A percentile compares a stretch with the other conserved stretches of the same genome.
These are phyloP conservation scores for Mechanitis mazaeus DNA, from an alignment of 2,888 invertebrate species.

Conservation along the genomic window DNA sequence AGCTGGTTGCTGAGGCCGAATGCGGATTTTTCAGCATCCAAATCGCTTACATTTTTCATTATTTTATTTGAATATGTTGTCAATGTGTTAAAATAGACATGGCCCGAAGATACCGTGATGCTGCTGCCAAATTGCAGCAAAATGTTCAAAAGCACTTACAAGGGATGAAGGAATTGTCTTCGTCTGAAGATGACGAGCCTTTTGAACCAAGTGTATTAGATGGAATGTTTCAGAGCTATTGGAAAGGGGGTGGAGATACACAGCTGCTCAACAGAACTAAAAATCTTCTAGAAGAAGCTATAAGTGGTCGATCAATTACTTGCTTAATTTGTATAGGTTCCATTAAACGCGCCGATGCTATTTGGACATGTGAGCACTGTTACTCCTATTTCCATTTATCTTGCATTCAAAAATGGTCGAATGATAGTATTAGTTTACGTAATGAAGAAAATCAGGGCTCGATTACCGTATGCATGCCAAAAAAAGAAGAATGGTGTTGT, in stretches of 20 bases:
- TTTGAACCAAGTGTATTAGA: slow-evolving; percentile 60
- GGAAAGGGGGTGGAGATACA: slow-evolving; percentile 58
- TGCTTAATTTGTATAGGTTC: slow-evolving; percentile 95
- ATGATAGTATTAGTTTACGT: slow-evolving; percentile 87
- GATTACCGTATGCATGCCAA: slow-evolving; percentile 50
- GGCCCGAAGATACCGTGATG: slow-evolving; percentile 63
- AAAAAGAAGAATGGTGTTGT: slow-evolving; percentile 80
- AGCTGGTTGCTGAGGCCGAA: too few species aligned
- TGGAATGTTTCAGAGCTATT: slow-evolving; percentile 61
- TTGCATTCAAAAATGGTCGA: slow-evolving; percentile 95
- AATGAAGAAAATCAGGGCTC: slow-evolving; percentile 75
- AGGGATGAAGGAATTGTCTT: slow-evolving; percentile 63
- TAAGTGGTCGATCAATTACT: slow-evolving; percentile 86
- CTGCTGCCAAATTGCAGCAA: slow-evolving; percentile 65
- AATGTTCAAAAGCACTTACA: slow-evolving; percentile 67
- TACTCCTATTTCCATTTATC: slow-evolving; percentile 89
- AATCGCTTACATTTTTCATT: neutral
- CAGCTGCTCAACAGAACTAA: slow-evolving; percentile 77
- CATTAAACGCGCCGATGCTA: slow-evolving; percentile 86
- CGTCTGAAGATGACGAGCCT: slow-evolving; percentile 68
- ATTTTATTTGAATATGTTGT: neutral
- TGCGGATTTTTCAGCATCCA: neutral
- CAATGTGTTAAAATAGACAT: slow-evolving; percentile 35
- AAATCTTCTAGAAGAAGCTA: slow-evolving; percentile 84
- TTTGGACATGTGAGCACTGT: slow-evolving; percentile 92